Conservation (phyloP, 2,888 invertebrate species). For the Yponomeuta malinellus region DNA sequence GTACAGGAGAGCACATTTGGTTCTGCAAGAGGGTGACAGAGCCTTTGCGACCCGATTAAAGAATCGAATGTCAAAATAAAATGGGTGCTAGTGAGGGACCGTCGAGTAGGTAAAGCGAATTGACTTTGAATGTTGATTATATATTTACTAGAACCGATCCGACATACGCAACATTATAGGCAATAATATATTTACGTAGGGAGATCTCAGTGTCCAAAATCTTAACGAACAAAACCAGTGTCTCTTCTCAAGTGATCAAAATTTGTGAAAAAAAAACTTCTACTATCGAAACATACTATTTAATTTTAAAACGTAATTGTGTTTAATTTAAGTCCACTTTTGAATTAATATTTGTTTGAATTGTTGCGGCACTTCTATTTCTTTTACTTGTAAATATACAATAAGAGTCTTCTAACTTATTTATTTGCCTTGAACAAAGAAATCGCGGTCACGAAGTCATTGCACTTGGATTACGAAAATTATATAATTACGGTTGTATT, state of each 20-base stretch:
- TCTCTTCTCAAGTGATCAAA: conserved; percentile 64
- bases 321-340: conserved; percentile 64
- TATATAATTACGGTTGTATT: background rate
- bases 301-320: conserved; percentile 61
- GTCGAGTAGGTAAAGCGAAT: conserved; percentile 23
- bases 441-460: conserved; percentile 27
- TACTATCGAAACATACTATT: conserved; percentile 36
- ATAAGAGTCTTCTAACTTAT: conserved; percentile 67
- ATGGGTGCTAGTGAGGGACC: conserved; percentile 59
- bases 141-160: conserved; percentile 17
- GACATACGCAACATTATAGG: conserved; percentile 8
- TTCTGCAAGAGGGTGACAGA: background rate
- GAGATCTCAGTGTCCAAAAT: conserved; percentile 68
- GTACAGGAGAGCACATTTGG: conserved; percentile 8
- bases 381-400: conserved; percentile 65
- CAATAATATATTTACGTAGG: conserved; percentile 25
- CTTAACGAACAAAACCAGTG: conserved; percentile 64
- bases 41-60: background rate
- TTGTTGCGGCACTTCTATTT: conserved; percentile 60
- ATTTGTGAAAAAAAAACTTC: conserved; percentile 18
- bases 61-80: conserved; percentile 10
- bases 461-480: background rate
- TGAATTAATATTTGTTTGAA: conserved; percentile 41
- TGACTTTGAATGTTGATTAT: background rate
- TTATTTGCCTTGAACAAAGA: conserved; percentile 53